Base-by-base conservation (phyloP, 2,113 vertebrate species). In the Excalfactoria chinensis region DNA sequence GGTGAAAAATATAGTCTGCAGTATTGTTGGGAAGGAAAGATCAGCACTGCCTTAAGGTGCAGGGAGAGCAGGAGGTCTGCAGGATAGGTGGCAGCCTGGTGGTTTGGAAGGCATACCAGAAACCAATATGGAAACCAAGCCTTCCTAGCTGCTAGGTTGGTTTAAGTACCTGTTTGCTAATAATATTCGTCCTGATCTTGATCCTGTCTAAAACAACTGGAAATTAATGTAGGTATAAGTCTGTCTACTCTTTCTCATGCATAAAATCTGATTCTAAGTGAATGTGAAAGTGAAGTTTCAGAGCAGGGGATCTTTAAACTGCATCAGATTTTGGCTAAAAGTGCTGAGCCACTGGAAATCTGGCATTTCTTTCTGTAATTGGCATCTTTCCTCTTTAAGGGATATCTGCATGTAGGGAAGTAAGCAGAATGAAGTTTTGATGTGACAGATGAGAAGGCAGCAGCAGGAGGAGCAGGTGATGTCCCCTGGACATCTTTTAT, bases 361-460 rank as follows among this genome's bases (percentile, higher is more conserved):
- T 63, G 72, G 72, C 73, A 86, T 73, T 84, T 95, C 73, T 81
- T 81, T 68, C 86, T 69, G 75, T 84, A 95, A 94, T 92, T 82
- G 86, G 48, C 49, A 66, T 51, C 72, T 43, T 67, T 62, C 26
- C 59, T 53, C 16, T 11, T 64, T 26, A 19, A 32, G 28, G 37
- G 40, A 51, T 64, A 32, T n/a, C 28, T 60, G 55, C 34, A 15
- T 26, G 18, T 13, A 46, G 41, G 12, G 32, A 26, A 46, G 40
- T 17, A 58, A 75, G 14, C 14, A 14, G 43, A 49, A 15, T 3
- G 37, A 73, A 1, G 19, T 21, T 79, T 58, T 59, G 34, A 30
- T 19, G 55, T 8, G 63, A 30, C 40, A 67, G 81, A 62, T 0
- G 6, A 59, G 46, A 28, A 76, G 20, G 30, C 22, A n/a, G 44